phyloP scores from a whole-genome alignment of 2,888 invertebrate genomes.

The Sesia bembeciformis region DNA sequence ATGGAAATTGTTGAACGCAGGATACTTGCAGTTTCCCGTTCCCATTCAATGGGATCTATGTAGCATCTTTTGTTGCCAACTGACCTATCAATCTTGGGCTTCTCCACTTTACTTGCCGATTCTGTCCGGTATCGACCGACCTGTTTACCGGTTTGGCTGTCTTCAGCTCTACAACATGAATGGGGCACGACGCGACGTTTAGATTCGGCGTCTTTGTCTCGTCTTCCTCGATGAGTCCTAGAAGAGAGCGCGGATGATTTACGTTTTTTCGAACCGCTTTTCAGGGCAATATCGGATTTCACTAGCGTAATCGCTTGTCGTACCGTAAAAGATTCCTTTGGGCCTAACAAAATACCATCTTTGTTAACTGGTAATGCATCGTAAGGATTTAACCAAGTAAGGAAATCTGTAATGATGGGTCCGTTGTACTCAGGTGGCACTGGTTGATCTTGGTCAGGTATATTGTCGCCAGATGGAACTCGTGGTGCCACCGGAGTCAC shows the following conservation, averaged over 20 bases:
- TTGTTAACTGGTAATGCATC: slow-evolving; percentile 49
- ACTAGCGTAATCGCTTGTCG: slow-evolving; percentile 64
- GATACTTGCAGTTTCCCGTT: slow-evolving; percentile 73
- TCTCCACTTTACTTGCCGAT: slow-evolving; percentile 53
- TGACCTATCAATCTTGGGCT: slow-evolving; percentile 55
- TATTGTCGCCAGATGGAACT: slow-evolving; percentile 34
- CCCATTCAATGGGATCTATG: slow-evolving; percentile 69
- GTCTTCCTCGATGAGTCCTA: slow-evolving; percentile 61
- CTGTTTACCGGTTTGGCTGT: slow-evolving; percentile 26
- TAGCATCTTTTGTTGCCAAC: slow-evolving; percentile 72
- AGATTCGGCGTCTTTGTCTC: slow-evolving; percentile 60
- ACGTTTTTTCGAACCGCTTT: slow-evolving; percentile 59
- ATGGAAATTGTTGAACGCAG: slow-evolving; percentile 61
- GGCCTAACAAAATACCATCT: slow-evolving; percentile 44
- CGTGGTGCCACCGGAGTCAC: slow-evolving; percentile 34
- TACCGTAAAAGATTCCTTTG: slow-evolving; percentile 59
- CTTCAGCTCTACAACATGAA: slow-evolving; percentile 56
- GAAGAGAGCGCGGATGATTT: slow-evolving; percentile 66
- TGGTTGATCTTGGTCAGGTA: slow-evolving; percentile 33
- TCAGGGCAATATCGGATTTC: slow-evolving; percentile 52
- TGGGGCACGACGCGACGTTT: slow-evolving; percentile 54
- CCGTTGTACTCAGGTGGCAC: slow-evolving; percentile 73
- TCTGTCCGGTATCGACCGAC: slow-evolving; percentile 55
- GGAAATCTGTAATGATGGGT: slow-evolving; percentile 80
- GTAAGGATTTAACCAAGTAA: slow-evolving; percentile 77